A percentile compares a stretch with the other conserved stretches of the same genome.
Conservation (phyloP, 2,797 vertebrate species). For the Dromococcyx pavoninus region DNA sequence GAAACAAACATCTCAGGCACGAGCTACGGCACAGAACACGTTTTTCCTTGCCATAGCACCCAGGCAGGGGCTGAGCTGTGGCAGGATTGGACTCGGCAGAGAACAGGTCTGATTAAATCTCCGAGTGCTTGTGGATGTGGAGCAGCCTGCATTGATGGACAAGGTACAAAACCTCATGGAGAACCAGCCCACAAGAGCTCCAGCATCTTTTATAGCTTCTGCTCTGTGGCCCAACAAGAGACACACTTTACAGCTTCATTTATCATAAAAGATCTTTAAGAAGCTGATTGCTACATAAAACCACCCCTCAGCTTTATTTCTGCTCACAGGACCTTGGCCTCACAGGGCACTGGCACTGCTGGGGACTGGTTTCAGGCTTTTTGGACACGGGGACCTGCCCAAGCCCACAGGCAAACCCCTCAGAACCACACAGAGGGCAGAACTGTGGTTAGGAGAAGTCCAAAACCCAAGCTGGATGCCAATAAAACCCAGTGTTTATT, state of each 20-base stretch:
- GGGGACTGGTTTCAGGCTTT: no score
- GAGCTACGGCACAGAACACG: not conserved
- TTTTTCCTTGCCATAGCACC: not conserved
- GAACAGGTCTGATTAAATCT: not conserved
- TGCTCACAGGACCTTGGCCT: not conserved
- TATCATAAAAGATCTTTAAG: not conserved
- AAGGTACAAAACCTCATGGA: no score
- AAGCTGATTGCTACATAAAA: not conserved
- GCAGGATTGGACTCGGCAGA: not conserved
- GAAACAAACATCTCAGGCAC: not conserved
- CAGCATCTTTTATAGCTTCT: no score
- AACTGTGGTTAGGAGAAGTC: not conserved
- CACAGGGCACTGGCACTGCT: not conserved
- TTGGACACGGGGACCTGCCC: not conserved
- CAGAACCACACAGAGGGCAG: accelerated
- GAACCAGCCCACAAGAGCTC: no score
- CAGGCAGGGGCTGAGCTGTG: not conserved
- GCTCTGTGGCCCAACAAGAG: no score
- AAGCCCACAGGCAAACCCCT: not conserved
- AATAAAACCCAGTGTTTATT: slow-evolving; percentile 23
- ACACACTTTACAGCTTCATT: not conserved
- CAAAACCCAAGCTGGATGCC: not conserved
- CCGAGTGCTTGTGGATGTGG: no score
- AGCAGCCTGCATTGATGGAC: no score
- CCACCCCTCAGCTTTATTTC: not conserved